Conservation (phyloP, 2,797 vertebrate species). For the Acrossocheilus wenchowensis region DNA sequence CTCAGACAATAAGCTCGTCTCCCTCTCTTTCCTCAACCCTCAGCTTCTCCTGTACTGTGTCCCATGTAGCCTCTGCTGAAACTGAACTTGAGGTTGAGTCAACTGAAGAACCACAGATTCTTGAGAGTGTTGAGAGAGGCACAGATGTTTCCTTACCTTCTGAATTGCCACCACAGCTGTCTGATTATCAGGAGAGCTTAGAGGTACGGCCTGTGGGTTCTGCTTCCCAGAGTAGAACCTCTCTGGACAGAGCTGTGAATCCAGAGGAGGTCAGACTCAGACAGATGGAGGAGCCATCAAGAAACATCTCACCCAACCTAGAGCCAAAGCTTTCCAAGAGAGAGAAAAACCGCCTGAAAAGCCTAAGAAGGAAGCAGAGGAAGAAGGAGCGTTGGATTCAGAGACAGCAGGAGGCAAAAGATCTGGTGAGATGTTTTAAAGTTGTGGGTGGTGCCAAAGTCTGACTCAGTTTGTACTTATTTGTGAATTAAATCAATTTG, state of each 20-base stretch:
- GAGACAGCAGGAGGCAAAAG: conserved; percentile 65
- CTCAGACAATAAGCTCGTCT: neutral
- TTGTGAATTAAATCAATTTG: neutral
- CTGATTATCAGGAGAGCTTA: conserved; percentile 22
- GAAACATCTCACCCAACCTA: conserved; percentile 53
- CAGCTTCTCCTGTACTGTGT: neutral
- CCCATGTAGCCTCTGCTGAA: neutral
- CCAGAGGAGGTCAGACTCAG: conserved; percentile 15
- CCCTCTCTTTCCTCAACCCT: neutral
- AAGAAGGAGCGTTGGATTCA: conserved; percentile 79
- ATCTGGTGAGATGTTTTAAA: conserved; percentile 63
- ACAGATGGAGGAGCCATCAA: conserved; percentile 12
- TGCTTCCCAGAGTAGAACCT: neutral
- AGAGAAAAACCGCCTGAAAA: conserved; percentile 85
- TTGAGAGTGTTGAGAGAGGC: conserved; percentile 7
- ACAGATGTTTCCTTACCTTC: neutral
- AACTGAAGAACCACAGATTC: conserved; percentile 21
- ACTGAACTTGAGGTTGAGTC: neutral
- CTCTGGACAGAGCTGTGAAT: conserved; percentile 16
- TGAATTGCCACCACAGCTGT: conserved; percentile 8
- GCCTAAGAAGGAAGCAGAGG: conserved; percentile 81
- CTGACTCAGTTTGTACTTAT: neutral
- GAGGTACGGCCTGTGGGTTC: neutral
- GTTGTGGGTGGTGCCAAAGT: neutral
- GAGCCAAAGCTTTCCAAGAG: conserved; percentile 74